Evolutionary conservation across 1,140 invertebrate genomes (phyloP), one percentile per base, ranked within the genome.

Genomic region (Trachelipus rathkii): DNA sequence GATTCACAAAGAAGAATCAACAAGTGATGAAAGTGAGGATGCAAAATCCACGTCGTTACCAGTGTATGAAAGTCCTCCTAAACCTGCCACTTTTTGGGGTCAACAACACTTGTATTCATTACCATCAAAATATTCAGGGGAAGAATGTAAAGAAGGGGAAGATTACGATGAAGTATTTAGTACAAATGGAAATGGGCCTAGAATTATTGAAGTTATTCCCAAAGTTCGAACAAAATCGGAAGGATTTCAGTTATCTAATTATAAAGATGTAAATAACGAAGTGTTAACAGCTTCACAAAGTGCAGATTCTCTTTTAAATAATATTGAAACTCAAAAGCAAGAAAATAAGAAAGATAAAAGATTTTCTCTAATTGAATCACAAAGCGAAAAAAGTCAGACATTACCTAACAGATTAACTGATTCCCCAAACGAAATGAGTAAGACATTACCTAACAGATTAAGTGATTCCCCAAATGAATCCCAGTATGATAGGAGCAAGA

Each of bases 21-120:
- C 8, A 60, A 60, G 19, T 60, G 50, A 8, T 60, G 50, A 60
- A 60, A 60, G 19, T 60, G 50, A 60, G 11, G 50, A 60, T 60
- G 50, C 50, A 13, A 60, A 1, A 3, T 60, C 50, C 3, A 15
- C 19, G 11, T 60, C 50, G 11, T 60, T 60, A 15, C 50, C 50
- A 13, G 50, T 60, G 11, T 60, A 60, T 60, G 50, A 60, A 60
- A 60, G 50, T 60, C 50, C 50, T 60, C 50, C 50, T 60, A 60
- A 60, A 60, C 50, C 50, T 15, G 50, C 50, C 11, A 60, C 50
- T 4, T 60, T 60, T 60, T 60, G 50, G 50, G 50, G 50, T 60
- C 50, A 60, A 1, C 11, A 60, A 19, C 50, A 13, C 8, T 60
- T 60, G 19, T 60, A 60, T 19, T 13, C 50, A 60, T 1, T 60